Evolutionary conservation across 2,113 vertebrate genomes (phyloP).

Genomic region (Tenrec ecaudatus): DNA sequence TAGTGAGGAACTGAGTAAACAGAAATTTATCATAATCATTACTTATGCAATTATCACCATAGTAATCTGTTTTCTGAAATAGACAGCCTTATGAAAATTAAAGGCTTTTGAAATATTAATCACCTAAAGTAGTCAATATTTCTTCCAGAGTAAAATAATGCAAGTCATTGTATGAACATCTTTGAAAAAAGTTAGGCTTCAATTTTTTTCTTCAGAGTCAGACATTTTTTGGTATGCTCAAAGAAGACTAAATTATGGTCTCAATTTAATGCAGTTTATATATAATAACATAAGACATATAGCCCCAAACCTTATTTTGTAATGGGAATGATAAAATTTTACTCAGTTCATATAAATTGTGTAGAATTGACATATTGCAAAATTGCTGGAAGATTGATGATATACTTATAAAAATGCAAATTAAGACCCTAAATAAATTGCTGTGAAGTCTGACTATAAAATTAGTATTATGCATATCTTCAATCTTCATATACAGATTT

Average conservation of each 20-base stretch:
- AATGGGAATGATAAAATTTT: constrained; percentile 16
- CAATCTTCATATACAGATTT: constrained; percentile 8
- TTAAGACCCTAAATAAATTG: neutral
- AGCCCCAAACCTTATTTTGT: neutral
- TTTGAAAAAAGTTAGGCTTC: constrained; percentile 47
- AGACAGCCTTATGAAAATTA: neutral
- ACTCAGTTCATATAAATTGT: neutral
- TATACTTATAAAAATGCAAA: neutral
- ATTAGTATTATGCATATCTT: neutral
- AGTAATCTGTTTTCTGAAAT: constrained; percentile 7
- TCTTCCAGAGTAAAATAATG: neutral
- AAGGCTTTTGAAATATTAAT: constrained; percentile 28
- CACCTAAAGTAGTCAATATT: constrained; percentile 19
- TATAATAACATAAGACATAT: neutral
- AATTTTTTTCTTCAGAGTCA: neutral
- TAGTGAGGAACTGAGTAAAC: neutral
- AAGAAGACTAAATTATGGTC: neutral
- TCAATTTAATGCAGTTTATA: neutral
- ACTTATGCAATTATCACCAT: neutral
- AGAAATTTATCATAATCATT: constrained; percentile 8
- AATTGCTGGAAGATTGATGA: neutral
- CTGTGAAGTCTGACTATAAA: neutral
- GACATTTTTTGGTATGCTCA: neutral
- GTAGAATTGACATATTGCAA: neutral
- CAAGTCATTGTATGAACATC: neutral